These are phyloP conservation scores for Nematolebias whitei DNA, from an alignment of 2,113 vertebrate species.

Conservation along the genomic window DNA sequence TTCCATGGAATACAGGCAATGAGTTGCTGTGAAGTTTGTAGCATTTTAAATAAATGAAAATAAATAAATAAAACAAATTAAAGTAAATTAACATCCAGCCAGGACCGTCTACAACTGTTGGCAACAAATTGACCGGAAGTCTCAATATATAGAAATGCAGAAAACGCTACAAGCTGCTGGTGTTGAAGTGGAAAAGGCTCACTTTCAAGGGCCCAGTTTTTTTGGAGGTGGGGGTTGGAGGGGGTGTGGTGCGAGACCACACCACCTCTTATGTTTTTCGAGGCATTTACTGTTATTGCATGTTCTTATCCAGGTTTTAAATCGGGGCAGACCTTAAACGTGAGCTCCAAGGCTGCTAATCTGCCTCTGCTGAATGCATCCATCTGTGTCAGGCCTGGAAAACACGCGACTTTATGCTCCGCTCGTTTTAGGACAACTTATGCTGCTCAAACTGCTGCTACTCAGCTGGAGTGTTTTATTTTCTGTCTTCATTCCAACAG, in stretches of 20 bases:
- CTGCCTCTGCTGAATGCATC: conserved; percentile 51
- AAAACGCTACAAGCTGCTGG: too few species aligned
- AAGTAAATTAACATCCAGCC: neutral
- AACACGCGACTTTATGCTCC: conserved; percentile 16
- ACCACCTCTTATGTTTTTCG: conserved; percentile 34
- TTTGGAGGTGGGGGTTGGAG: too few species aligned
- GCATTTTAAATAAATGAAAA: too few species aligned
- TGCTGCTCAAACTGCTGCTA: neutral
- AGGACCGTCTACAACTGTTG: too few species aligned
- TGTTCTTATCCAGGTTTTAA: conserved; percentile 64
- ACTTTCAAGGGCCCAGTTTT: too few species aligned
- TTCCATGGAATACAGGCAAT: too few species aligned
- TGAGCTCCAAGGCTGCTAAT: conserved; percentile 52
- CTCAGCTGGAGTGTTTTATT: neutral
- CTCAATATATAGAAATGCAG: too few species aligned
- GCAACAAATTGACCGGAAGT: too few species aligned
- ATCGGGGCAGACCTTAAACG: conserved; percentile 57
- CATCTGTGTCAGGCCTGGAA: conserved; percentile 41
- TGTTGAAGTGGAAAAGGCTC: too few species aligned
- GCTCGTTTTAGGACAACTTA: conserved; percentile 1
- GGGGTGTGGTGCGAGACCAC: too few species aligned
- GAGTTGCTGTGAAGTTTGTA: too few species aligned
- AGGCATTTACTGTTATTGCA: conserved; percentile 63
- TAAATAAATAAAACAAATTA: too few species aligned
- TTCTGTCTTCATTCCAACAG: neutral